Evolutionary conservation across 2,888 invertebrate species (phyloP), one percentile per base, ranked within the genome.

Genomic region (Drosophila neonasuta): DNA sequence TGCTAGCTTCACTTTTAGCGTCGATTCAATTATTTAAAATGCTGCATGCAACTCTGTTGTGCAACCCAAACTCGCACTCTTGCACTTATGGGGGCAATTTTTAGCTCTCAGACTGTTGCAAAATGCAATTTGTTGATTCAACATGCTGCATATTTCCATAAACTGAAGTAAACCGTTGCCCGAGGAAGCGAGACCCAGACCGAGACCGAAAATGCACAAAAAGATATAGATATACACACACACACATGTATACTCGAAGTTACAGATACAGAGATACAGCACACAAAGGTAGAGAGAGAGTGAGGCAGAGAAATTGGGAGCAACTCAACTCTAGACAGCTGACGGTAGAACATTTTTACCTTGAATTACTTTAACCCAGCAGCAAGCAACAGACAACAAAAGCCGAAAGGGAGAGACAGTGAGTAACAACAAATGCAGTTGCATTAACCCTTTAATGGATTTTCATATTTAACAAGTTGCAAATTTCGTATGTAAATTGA

Each of bases 11-110:
- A 69, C 50, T 58, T 69, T 74, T 51, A 65, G 66, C 55, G 44
- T 58, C 29, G 65, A 75, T 73, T 84, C 70, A 84, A 81, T 81
- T 84, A 81, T 84, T 81, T 84, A 84, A 71, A 73, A 68, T 68
- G 77, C 61, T 67, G 72, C 76, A 72, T 77, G 66, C 72, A 74
- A 77, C 65, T 62, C 72, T 30, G 36, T 29, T 59, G 61, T 68
- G 62, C 49, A 48, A 41, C 44, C 51, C 51, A 67, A 54, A 55
- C 39, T 41, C 39, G 39, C 13, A 58, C 70, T 68, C 32, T 24
- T 24, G 6, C 52, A 41, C 52, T 41, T 24, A 13, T 13, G 44
- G 15, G 10, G 13, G 13, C 39, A 55, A 3, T 32, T 15, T 24
- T 17, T 34, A 17, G 30, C 39, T 13, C 36, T 13, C n/a, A 15